Base-by-base conservation (phyloP, 2,797 vertebrate species). In the Oceanodroma leucorhoa region DNA sequence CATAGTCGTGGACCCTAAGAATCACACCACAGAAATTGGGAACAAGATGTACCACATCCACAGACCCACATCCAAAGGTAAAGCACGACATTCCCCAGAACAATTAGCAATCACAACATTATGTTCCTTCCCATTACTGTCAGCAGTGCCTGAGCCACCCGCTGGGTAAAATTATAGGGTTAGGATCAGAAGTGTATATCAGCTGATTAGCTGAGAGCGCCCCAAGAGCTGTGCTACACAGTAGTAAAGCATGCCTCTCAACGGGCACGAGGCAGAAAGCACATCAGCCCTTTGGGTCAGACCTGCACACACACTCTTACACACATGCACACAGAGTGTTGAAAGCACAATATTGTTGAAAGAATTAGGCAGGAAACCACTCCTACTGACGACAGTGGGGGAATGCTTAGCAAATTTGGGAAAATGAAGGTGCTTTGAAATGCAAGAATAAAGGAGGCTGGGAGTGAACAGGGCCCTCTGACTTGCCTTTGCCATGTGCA, bases 141-240 rank as follows among this genome's bases (percentile, higher is more conserved):
- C 90, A 95, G 72, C 85, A 82, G 8, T 53, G 62, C 45, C 80
- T 64, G 69, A 80, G 76, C 90, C 94, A 90, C 92, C 92, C 93
- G 55, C 82, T 26, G 84, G 79, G 92, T 62, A 40, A 94, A 95
- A 97, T 95, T 77, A 92, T 7, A 92, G 79, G 87, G 87, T 64
- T 87, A 7, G 55, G 62, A 11, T 64, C 72, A 11, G 3, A 57
- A 91, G 76, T 27, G 62, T 64, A 0, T 54, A 57, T 50, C 55
- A 48, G 50, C 53, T 89, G 92, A 96, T 93, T 75, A 92, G 83
- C 71, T 95, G 89, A 96, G 94, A 89, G 86, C 8, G 5, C 62
- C 66, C 71, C 10, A 5, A 69, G 93, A 61, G 87, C 85, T 76
- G 83, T 4, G 60, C 71, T 57, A 19, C 58, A 4, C 87, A 48